These are phyloP conservation scores for Alloplasta piceator DNA, from an alignment of 2,888 invertebrate genomes.

Conservation along the genomic window DNA sequence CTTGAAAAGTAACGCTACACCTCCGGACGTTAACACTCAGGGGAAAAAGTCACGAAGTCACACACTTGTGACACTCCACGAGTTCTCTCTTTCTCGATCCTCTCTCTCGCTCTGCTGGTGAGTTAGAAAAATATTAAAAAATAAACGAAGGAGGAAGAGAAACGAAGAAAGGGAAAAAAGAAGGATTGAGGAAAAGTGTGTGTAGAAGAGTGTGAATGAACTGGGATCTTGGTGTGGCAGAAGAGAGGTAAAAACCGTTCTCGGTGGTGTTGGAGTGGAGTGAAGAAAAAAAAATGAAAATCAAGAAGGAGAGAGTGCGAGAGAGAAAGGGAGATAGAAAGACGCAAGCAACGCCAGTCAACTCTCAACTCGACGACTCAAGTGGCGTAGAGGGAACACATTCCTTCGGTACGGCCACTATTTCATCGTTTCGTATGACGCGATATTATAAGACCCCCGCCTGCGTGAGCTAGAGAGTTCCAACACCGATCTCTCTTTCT, in stretches of 20 bases:
- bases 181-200: conserved; percentile 58
- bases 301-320: conserved; percentile 31
- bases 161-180: conserved; percentile 45
- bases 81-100: conserved; percentile 38
- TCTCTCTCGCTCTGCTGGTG: conserved; percentile 44
- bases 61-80: conserved; percentile 51
- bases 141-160: neutral
- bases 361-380: conserved; percentile 81
- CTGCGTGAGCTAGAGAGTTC: conserved; percentile 68
- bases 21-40: conserved; percentile 54
- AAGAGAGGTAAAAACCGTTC: conserved; percentile 75
- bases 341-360: conserved; percentile 79
- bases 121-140: conserved; percentile 33
- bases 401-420: conserved; percentile 82
- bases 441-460: conserved; percentile 83
- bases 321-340: conserved; percentile 65
- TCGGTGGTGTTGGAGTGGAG: conserved; percentile 49
- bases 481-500: conserved; percentile 61
- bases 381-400: conserved; percentile 81
- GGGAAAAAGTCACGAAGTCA: conserved; percentile 31
- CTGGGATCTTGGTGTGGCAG: conserved; percentile 69
- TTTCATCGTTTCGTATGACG: conserved; percentile 83
- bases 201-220: conserved; percentile 60
- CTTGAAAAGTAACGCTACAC: conserved; percentile 24
- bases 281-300: conserved; percentile 37